Evolutionary conservation across 2,113 vertebrate genomes (phyloP).

Genomic region (Columba livia): DNA sequence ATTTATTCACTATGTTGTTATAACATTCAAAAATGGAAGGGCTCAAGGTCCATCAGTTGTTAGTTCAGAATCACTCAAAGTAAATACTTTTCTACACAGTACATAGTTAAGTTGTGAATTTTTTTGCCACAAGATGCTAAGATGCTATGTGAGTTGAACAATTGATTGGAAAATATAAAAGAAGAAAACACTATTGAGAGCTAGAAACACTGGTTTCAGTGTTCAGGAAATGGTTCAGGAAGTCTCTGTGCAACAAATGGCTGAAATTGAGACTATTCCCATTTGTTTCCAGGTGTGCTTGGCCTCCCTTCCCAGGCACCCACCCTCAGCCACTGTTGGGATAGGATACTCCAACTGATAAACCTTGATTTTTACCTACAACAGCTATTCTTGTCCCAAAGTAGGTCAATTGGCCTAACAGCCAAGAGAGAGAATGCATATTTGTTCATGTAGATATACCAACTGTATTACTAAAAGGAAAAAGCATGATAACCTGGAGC

Average conservation of each 20-base stretch:
- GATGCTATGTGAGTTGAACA: not conserved
- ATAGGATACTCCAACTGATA: not conserved
- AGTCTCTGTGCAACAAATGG: not conserved
- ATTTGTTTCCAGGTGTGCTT: not conserved
- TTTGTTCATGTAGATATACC: not conserved
- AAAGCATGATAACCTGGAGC: not conserved
- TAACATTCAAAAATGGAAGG: not conserved
- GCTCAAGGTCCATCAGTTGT: not conserved
- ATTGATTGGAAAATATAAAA: not conserved
- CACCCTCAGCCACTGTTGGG: not conserved
- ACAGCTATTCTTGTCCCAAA: not conserved
- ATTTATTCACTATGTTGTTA: not conserved
- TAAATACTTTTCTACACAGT: not conserved
- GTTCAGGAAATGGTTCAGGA: not conserved
- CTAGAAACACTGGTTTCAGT: not conserved
- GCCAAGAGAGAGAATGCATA: accelerated
- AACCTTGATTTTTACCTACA: not conserved
- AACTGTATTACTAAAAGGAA: not conserved
- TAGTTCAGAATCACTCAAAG: not conserved
- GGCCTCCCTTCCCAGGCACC: not conserved
- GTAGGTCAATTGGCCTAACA: not conserved
- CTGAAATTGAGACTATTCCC: not conserved
- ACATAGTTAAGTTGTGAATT: not conserved
- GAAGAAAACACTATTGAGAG: not conserved
- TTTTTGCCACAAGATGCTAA: not conserved